Base-by-base conservation (phyloP, 2,797 vertebrate genomes). In the Pipistrellus nathusii region DNA sequence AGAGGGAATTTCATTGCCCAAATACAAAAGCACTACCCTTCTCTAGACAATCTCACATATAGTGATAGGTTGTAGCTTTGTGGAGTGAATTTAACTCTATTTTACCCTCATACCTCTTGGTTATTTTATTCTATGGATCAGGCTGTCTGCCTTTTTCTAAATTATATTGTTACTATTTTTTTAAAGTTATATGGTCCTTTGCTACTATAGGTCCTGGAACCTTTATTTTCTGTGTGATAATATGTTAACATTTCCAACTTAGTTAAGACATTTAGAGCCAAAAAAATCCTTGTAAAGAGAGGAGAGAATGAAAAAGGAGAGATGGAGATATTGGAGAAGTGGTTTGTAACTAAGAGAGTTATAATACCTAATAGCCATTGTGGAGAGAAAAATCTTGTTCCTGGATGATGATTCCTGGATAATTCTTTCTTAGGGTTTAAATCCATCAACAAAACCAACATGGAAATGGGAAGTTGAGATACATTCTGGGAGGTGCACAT, bases 1-100 rank as follows among this genome's bases (percentile, higher is more conserved):
- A 92, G 91, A 95, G 83, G 32, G 92, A 96, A 96, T 93, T 96
- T 96, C 93, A 94, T 93, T 96, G 92, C 95, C 80, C 88, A 96
- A 97, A 95, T 84, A 97, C 82, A 96, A 96, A 97, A 93, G 94
- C 94, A 87, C 32, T 86, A 82, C 83, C 92, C 62, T 84, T 92
- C 62, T 82, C 38, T 85, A 93, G 88, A 92, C 83, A 94, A 68
- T 92, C 77, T 62, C 96, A 94, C 32, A 6, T 93, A 69, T 46
- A 66, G 64, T 84, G 66, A 90, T 75, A 72, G 87, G 59, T 76
- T n/a, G 51, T 68, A 80, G 76, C 59, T 96, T 90, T 96, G 76
- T 84, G 8, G 66, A 32, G 66, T 92, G 73, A 96, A 57, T 88
- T 97, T 96, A 92, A 93, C 94, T 94, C 93, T 88, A 4, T 72